Percentiles rank a stretch among this genome's conserved stretches.
phyloP scores from a whole-genome alignment of 2,888 invertebrate species.

The Nymphalis c-album region DNA sequence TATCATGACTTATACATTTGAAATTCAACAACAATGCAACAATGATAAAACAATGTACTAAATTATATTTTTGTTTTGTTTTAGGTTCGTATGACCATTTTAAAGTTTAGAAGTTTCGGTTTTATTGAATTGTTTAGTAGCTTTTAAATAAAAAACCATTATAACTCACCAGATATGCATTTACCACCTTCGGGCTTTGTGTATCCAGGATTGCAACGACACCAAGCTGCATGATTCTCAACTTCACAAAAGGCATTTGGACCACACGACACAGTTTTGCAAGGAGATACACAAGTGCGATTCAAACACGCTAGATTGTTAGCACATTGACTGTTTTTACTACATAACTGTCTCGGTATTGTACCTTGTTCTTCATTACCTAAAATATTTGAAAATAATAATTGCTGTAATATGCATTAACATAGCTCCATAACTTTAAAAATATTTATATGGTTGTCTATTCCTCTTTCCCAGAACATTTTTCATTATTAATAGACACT shows the following conservation, averaged over 20 bases:
- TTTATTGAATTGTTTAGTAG: too few species aligned
- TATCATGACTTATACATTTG: neutral
- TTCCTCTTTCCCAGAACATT: too few species aligned
- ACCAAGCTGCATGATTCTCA: slow-evolving; percentile 93
- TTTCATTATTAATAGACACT: too few species aligned
- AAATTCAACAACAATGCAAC: neutral
- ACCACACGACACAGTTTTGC: slow-evolving; percentile 89
- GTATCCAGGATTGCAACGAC: slow-evolving; percentile 91
- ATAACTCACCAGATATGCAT: slow-evolving; percentile 87
- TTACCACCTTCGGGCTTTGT: slow-evolving; percentile 89
- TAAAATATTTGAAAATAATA: slow-evolving; percentile 37
- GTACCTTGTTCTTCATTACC: slow-evolving; percentile 66
- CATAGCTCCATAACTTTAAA: too few species aligned
- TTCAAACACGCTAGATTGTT: slow-evolving; percentile 89
- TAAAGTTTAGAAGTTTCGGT: too few species aligned
- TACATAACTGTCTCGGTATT: slow-evolving; percentile 85
- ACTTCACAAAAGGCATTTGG: slow-evolving; percentile 93
- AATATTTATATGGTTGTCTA: too few species aligned
- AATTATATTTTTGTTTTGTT: too few species aligned
- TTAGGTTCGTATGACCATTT: too few species aligned
- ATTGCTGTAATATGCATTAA: too few species aligned
- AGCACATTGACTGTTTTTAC: slow-evolving; percentile 88
- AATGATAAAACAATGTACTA: too few species aligned
- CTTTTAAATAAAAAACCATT: too few species aligned
- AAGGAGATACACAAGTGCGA: slow-evolving; percentile 91